Conservation (phyloP, 2,797 vertebrate genomes). For the Sphenodon punctatus region DNA sequence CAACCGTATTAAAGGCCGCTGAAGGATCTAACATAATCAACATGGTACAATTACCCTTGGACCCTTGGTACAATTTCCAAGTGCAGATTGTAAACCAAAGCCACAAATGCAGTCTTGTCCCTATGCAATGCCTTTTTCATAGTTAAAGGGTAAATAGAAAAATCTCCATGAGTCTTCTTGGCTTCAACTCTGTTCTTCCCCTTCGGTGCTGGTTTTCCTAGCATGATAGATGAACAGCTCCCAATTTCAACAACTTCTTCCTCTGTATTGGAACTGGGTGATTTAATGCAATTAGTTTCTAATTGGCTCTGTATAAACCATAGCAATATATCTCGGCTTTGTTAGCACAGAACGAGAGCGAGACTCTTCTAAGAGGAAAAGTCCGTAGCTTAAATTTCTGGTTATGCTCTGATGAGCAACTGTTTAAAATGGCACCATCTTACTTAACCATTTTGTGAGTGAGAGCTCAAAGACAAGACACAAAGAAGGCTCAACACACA, state of each 20-base stretch:
- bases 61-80: too few relatives aligned
- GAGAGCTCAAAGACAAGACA: too few relatives aligned
- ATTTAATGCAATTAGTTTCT: conserved; percentile 69
- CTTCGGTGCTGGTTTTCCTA: conserved; percentile 53
- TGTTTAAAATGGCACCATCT: conserved; percentile 23
- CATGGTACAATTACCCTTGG: too few relatives aligned
- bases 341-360: conserved; percentile 12
- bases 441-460: too few relatives aligned
- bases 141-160: conserved; percentile 69
- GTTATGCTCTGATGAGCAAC: conserved; percentile 31
- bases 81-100: too few relatives aligned
- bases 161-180: conserved; percentile 54
- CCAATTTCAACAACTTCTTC: conserved; percentile 44
- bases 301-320: conserved; percentile 49
- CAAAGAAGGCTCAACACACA: too few relatives aligned
- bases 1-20: too few relatives aligned
- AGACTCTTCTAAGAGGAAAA: conserved; percentile 14
- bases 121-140: too few relatives aligned
- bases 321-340: conserved; percentile 40
- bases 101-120: too few relatives aligned
- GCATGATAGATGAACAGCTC: conserved; percentile 72
- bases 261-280: conserved; percentile 54
- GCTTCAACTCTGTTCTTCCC: conserved; percentile 41
- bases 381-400: conserved; percentile 36
- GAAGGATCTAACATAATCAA: too few relatives aligned